Percentiles rank a stretch among this genome's conserved stretches.
Conservation (phyloP, 2,888 invertebrate genomes). For the Pomacea canaliculata region DNA sequence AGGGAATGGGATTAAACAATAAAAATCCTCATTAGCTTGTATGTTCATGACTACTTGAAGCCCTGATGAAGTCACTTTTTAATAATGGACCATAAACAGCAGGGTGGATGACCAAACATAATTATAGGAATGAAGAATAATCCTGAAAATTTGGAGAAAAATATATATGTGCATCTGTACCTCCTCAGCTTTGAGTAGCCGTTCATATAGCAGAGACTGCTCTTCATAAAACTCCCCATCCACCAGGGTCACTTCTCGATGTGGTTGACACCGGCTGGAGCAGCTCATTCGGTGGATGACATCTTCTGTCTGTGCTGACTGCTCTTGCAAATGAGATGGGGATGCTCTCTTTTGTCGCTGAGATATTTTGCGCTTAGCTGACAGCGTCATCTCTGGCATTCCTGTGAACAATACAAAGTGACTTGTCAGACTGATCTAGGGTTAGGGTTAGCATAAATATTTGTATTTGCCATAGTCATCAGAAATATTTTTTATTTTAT, state of each 20-base stretch:
- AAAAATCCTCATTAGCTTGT: too few relatives aligned
- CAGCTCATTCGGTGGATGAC: conserved; percentile 27
- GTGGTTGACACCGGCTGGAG: conserved; percentile 27
- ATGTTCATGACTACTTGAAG: too few relatives aligned
- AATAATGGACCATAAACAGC: too few relatives aligned
- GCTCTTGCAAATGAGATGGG: conserved; percentile 46
- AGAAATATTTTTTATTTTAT: too few relatives aligned
- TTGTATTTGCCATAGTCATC: too few relatives aligned
- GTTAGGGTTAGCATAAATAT: too few relatives aligned
- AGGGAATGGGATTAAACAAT: too few relatives aligned
- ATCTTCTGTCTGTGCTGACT: conserved; percentile 60
- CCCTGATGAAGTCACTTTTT: too few relatives aligned
- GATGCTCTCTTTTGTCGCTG: conserved; percentile 55
- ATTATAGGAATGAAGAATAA: too few relatives aligned
- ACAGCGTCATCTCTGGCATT: conserved; percentile 53
- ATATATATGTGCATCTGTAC: conserved; percentile 36
- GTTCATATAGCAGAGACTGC: conserved; percentile 57
- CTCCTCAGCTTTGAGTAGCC: conserved; percentile 63
- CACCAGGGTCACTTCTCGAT: conserved; percentile 37
- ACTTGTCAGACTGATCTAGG: neutral
- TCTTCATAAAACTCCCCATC: conserved; percentile 61
- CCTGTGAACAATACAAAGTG: neutral
- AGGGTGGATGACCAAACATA: too few relatives aligned
- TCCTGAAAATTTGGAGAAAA: too few relatives aligned
- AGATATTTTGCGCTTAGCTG: conserved; percentile 66